Evolutionary conservation across 1,140 invertebrate genomes (phyloP), one percentile per base, ranked within the genome.

Genomic region (Scaptomyza pallida): DNA sequence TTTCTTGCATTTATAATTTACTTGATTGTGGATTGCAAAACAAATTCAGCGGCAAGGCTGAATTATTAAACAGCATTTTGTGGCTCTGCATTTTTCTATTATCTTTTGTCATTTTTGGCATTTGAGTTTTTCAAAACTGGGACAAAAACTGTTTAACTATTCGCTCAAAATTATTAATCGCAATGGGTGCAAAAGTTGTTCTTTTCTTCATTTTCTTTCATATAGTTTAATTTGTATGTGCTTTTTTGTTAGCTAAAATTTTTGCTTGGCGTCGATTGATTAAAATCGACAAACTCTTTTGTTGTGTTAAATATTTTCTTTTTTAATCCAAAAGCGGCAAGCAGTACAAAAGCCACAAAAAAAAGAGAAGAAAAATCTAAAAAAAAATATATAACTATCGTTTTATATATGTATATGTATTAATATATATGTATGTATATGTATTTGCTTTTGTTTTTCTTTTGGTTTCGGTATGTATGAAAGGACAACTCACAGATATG

Each of bases 401-500:
- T 62, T 13, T 43, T 15, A 43, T 1, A 10, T 62, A 10, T 1
- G 5, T 62, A 10, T 61, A 21, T 62, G 13, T 9, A 17, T 19
- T 8, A 43, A 37, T 23, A 43, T 9, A 21, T 40, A 43, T 9
- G n/a, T 26, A 33, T 9, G 30, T 16, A 45, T 21, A 45, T 21
- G n/a, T 44, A 30, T 21, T 37, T 37, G 33, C 3, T 37, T n/a
- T 16, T 59, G 44, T 48, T 23, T 13, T 21, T 21, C 4, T n/a
- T n/a, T n/a, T n/a, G n/a, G n/a, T n/a, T n/a, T n/a, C n/a, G 26
- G 48, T 35, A 26, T 52, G 13, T 37, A 52, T 37, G 50, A 52
- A 12, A 9, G 56, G 35, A 54, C 26, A 55, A 48, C 35, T 63
- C 43, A 55, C 51, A 70, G 67, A 70, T 70, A 70, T 70, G 67